A percentile compares a stretch with the other conserved stretches of the same genome.
phyloP scores from a whole-genome alignment of 2,888 invertebrate species.

The Trilocha varians region DNA sequence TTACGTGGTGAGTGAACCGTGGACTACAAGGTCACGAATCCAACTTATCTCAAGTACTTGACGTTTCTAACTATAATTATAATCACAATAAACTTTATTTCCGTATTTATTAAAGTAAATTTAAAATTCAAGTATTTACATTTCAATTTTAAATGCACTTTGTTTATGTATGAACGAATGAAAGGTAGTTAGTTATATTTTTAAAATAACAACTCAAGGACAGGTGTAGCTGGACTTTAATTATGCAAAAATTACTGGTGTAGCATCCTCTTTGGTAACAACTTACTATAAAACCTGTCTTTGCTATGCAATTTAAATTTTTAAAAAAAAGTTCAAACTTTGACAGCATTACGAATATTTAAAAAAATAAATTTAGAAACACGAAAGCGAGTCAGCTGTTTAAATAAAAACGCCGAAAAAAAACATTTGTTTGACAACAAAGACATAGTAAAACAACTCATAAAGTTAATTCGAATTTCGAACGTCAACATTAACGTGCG shows the following conservation, averaged over 20 bases:
- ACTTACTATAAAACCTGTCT: background rate
- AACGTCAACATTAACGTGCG: constrained; percentile 36
- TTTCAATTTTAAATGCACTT: background rate
- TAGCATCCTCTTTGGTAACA: background rate
- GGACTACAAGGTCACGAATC: constrained; percentile 43
- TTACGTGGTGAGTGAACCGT: constrained; percentile 50
- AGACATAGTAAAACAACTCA: constrained; percentile 19
- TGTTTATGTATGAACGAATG: background rate
- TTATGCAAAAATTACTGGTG: background rate
- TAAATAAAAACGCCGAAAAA: background rate
- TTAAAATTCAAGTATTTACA: background rate
- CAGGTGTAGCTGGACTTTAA: background rate
- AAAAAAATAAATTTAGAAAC: constrained; percentile 6
- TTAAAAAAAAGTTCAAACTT: background rate
- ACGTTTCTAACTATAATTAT: constrained; percentile 4
- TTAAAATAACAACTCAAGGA: background rate
- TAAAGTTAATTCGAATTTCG: constrained; percentile 39
- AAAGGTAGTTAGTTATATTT: background rate
- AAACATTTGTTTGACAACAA: constrained; percentile 5
- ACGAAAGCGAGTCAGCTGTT: constrained; percentile 16
- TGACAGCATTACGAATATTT: background rate
- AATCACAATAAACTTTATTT: background rate
- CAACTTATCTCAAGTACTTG: constrained; percentile 1
- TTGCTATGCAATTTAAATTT: background rate
- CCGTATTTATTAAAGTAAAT: background rate